A percentile compares a stretch with the other conserved stretches of the same genome.
These are phyloP conservation scores for Parelbella ahira DNA, from an alignment of 2,888 invertebrate genomes.

Conservation along the genomic window DNA sequence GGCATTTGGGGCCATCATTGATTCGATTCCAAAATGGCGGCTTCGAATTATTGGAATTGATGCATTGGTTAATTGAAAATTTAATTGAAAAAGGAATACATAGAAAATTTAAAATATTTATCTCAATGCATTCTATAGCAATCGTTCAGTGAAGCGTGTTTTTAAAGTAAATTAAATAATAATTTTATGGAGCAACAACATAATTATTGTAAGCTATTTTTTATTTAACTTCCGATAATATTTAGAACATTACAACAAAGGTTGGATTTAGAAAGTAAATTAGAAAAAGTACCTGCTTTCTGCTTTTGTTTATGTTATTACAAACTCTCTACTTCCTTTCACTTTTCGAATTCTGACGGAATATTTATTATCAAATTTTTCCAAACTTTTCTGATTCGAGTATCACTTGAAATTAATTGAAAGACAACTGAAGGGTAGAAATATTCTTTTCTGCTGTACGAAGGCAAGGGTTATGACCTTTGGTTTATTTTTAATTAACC, in stretches of 20 bases:
- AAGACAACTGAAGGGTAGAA: conserved; percentile 60
- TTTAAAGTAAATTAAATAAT: no score
- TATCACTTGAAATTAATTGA: conserved; percentile 60
- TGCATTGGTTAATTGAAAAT: conserved; percentile 3
- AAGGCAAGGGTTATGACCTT: conserved; percentile 59
- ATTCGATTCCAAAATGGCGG: conserved; percentile 13
- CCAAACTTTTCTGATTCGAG: conserved; percentile 13
- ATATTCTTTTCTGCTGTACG: conserved; percentile 54
- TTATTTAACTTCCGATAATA: no score
- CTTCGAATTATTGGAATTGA: no score
- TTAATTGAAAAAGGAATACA: no score
- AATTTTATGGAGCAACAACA: no score
- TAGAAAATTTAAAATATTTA: no score
- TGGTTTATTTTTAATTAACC: conserved; percentile 58
- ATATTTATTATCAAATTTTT: conserved; percentile 11
- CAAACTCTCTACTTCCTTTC: conserved; percentile 7
- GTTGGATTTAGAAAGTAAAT: no score
- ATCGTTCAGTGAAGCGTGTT: no score
- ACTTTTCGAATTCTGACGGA: conserved; percentile 14
- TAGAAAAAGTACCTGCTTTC: no score
- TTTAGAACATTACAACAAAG: no score
- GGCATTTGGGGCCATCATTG: conserved; percentile 8
- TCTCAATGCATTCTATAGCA: no score
- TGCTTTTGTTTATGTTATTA: conserved; percentile 6
- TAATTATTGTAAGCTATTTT: no score